Percentiles rank a stretch among this genome's conserved stretches.
These are phyloP conservation scores for Drosophila anomelani DNA, from an alignment of 2,888 invertebrate genomes.

Conservation along the genomic window DNA sequence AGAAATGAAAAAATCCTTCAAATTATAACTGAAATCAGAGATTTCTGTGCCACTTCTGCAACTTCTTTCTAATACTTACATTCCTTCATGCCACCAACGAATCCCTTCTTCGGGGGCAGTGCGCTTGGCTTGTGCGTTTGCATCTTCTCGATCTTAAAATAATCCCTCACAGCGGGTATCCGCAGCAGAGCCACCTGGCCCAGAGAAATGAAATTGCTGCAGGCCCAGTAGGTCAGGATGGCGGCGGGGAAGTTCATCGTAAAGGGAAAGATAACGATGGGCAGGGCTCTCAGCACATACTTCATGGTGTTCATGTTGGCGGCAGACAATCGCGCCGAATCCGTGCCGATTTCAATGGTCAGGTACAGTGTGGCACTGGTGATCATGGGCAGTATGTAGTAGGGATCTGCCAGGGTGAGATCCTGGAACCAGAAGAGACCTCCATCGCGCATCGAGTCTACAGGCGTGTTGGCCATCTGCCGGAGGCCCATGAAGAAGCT, in stretches of 20 bases:
- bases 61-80: constrained; percentile 86
- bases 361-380: constrained; percentile 93
- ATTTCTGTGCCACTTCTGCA: neutral
- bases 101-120: constrained; percentile 90
- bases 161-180: constrained; percentile 90
- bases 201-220: constrained; percentile 94
- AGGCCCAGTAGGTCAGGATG: constrained; percentile 95
- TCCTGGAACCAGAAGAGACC: constrained; percentile 97
- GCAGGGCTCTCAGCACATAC: constrained; percentile 91
- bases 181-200: constrained; percentile 90
- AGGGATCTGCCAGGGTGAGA: constrained; percentile 95
- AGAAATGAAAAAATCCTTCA: neutral
- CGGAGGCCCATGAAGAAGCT: constrained; percentile 96
- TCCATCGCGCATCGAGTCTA: constrained; percentile 94
- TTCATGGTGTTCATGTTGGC: constrained; percentile 90
- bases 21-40: too few species aligned
- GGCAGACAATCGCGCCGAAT: constrained; percentile 88
- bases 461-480: constrained; percentile 94
- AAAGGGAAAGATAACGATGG: constrained; percentile 92
- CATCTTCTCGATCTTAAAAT: constrained; percentile 90
- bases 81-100: constrained; percentile 91
- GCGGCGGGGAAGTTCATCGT: constrained; percentile 95
- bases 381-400: constrained; percentile 92
- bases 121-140: constrained; percentile 86
- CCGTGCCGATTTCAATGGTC: constrained; percentile 93